Evolutionary conservation across 2,113 vertebrate genomes (phyloP).

Genomic region (Perca schrenkii): DNA sequence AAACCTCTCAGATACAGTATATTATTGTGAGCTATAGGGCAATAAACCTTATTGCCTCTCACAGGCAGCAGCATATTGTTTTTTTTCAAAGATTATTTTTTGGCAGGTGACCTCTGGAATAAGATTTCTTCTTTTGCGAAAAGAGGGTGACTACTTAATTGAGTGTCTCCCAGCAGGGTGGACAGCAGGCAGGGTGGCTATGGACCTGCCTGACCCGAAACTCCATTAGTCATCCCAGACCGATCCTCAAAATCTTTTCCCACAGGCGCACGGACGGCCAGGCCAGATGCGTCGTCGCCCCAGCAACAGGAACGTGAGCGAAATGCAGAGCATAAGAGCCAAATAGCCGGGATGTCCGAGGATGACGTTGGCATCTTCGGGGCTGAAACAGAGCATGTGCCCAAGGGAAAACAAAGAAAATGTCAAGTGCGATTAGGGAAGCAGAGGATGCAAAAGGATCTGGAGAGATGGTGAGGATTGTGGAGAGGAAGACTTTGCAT

Average conservation of each 20-base stretch:
- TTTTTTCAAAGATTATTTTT: constrained; percentile 14
- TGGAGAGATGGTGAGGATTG: constrained; percentile 10
- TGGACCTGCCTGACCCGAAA: constrained; percentile 38
- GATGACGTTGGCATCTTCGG: constrained; percentile 36
- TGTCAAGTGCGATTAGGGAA: constrained; percentile 55
- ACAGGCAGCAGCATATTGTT: constrained; percentile 34
- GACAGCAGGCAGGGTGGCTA: constrained; percentile 22
- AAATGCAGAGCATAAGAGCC: constrained; percentile 21
- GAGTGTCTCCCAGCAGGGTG: constrained; percentile 16
- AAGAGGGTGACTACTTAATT: constrained; percentile 14
- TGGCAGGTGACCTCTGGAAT: constrained; percentile 13
- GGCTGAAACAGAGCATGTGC: constrained; percentile 19
- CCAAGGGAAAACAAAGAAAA: constrained; percentile 49
- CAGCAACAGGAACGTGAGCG: constrained; percentile 47
- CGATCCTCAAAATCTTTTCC: constrained; percentile 15
- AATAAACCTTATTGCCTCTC: constrained; percentile 30
- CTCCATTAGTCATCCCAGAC: constrained; percentile 49
- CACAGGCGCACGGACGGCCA: background rate
- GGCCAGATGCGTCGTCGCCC: constrained; percentile 41
- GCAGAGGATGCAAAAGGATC: constrained; percentile 21
- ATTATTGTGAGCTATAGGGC: constrained; percentile 16
- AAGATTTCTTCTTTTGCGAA: constrained; percentile 20
- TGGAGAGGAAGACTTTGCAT: constrained; percentile 9
- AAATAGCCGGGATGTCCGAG: constrained; percentile 21
- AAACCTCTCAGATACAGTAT: constrained; percentile 10